These are phyloP conservation scores for Agelastica alni DNA, from an alignment of 2,888 invertebrate species.

Conservation along the genomic window DNA sequence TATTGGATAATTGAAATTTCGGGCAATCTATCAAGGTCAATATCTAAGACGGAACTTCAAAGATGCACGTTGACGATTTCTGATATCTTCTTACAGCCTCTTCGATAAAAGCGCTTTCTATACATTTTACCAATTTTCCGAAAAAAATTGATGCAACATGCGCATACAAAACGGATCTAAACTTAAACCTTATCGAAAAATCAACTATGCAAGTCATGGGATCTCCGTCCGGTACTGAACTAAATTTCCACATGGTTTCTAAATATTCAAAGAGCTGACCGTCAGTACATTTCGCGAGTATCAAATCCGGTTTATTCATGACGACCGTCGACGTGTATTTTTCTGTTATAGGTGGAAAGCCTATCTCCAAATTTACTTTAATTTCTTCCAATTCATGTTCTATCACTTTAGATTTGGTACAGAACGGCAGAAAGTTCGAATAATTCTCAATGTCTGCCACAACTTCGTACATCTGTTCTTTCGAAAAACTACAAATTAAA, in stretches of 20 bases:
- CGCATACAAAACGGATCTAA: constrained; percentile 84
- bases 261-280: constrained; percentile 86
- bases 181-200: constrained; percentile 90
- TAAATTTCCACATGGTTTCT: constrained; percentile 89
- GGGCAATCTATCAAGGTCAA: constrained; percentile 2
- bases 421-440: constrained; percentile 88
- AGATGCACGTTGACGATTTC: constrained; percentile 65
- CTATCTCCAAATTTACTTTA: constrained; percentile 78
- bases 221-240: constrained; percentile 73
- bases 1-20: too few species aligned
- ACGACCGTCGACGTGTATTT: constrained; percentile 63
- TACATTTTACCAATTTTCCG: constrained; percentile 90
- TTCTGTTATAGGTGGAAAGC: constrained; percentile 84
- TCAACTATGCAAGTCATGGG: constrained; percentile 81
- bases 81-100: constrained; percentile 83
- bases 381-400: constrained; percentile 57
- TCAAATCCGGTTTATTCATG: constrained; percentile 72
- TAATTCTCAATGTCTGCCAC: constrained; percentile 89
- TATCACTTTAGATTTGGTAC: constrained; percentile 77
- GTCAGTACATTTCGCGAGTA: constrained; percentile 86
- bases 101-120: constrained; percentile 89
- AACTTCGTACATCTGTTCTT: constrained; percentile 89
- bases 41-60: constrained; percentile 2
- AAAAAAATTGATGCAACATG: constrained; percentile 90
- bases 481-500: constrained; percentile 73